These are phyloP conservation scores for Zosterops borbonicus DNA, from an alignment of 2,113 vertebrate genomes.

Conservation along the genomic window DNA sequence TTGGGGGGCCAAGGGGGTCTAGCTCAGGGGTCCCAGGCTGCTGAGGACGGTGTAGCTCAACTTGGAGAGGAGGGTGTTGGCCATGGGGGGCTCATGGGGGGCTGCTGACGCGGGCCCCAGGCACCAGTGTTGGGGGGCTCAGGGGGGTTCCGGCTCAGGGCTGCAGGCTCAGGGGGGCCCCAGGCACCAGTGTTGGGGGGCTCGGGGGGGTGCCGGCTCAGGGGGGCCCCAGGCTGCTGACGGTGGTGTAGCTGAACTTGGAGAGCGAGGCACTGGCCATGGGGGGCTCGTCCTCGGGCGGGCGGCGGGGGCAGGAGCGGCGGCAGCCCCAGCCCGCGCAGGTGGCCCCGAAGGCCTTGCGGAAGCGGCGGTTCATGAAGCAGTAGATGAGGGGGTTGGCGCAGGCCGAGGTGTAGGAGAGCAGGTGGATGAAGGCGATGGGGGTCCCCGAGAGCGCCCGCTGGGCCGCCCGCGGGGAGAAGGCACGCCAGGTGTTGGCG, in stretches of 20 bases:
- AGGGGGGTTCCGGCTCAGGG: not conserved
- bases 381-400: constrained; percentile 96
- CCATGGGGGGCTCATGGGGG: not conserved
- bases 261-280: constrained; percentile 83
- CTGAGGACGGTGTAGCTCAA: not conserved
- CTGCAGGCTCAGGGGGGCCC: not conserved
- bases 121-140: not conserved
- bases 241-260: constrained; percentile 92
- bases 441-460: constrained; percentile 84
- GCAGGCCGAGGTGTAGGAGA: constrained; percentile 89
- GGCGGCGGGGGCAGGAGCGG: constrained; percentile 47
- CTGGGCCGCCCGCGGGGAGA: constrained; percentile 77
- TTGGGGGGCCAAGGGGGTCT: not conserved
- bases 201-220: constrained; percentile 43
- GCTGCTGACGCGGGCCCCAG: not conserved
- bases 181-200: no score
- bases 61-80: not conserved
- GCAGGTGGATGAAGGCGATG: constrained; percentile 93
- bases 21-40: not conserved
- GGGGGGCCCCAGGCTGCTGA: constrained; percentile 87
- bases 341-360: constrained; percentile 83
- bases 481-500: constrained; percentile 93
- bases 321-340: constrained; percentile 76
- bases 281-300: constrained; percentile 69
- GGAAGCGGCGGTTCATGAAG: constrained; percentile 98